Evolutionary conservation across 1,140 invertebrate genomes (phyloP).

Genomic region (Anthonomus grandis): DNA sequence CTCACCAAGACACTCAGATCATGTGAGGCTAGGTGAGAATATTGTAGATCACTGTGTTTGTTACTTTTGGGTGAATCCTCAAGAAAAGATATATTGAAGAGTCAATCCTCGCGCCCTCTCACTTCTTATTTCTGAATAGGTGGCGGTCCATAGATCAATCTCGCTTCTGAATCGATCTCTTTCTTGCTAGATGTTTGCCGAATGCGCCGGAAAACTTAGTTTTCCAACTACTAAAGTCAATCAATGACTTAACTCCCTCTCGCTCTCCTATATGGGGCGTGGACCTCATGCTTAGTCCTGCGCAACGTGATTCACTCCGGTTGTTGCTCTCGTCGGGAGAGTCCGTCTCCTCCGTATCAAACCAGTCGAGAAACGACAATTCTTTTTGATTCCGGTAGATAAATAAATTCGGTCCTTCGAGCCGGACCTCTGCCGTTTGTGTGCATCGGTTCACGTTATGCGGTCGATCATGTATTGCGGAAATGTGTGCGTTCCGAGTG

Average conservation of each 20-base stretch:
- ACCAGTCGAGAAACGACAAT: background rate
- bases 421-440: background rate
- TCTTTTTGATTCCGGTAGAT: conserved; percentile 7
- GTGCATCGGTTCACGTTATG: background rate
- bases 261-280: conserved; percentile 3
- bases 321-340: conserved; percentile 9
- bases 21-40: too few relatives aligned
- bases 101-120: too few relatives aligned
- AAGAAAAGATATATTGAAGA: too few relatives aligned
- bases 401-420: background rate
- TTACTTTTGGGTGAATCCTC: too few relatives aligned
- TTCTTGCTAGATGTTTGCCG: too few relatives aligned
- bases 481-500: conserved; percentile 2
- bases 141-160: too few relatives aligned
- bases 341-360: conserved; percentile 2
- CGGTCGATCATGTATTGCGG: background rate
- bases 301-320: conserved; percentile 8
- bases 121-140: too few relatives aligned
- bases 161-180: too few relatives aligned
- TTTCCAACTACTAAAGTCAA: conserved; percentile 13
- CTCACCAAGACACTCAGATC: too few relatives aligned
- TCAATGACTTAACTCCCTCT: background rate
- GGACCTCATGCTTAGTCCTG: conserved; percentile 11
- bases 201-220: conserved; percentile 44
- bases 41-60: too few relatives aligned